Base-by-base conservation (phyloP, 2,888 invertebrate species). In the Drosophila demipolita region DNA sequence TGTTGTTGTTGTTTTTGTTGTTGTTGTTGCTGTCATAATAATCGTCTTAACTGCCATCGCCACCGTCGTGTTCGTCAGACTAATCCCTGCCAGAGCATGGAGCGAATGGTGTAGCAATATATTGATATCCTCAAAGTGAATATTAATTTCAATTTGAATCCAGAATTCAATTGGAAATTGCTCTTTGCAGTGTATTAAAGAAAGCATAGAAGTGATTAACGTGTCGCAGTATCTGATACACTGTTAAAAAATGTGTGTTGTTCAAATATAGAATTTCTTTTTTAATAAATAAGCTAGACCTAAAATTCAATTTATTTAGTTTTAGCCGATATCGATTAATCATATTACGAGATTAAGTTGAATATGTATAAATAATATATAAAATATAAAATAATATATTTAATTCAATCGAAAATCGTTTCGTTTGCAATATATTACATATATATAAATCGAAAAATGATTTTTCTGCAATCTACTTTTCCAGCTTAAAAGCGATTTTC, bases 141-240 rank as follows among this genome's bases (percentile, higher is more conserved):
- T 83, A 85, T 82, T 85, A 85, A 85, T 85, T 83, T 85, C 71
- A 82, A 82, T 78, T 83, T 69, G 54, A 69, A 75, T 85, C 75
- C 78, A 73, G 63, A 74, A 78, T 68, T 80, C 72, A 75, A 80
- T 81, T 75, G 83, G 53, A 71, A 81, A 64, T 55, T 35, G 33
- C 57, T 57, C 64, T 33, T 52, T 66, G 36, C 45, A 45, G 45
- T 61, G 33, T 45, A 66, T 42, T n/a, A 49, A 60, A 60, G 59
- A 20, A 58, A 54, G 49, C 60, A 64, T 53, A n/a, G 52, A 52
- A 69, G 59, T 49, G 60, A 60, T 53, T 73, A 42, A 68, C 64
- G 63, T 73, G 42, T 50, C 58, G 73, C 66, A 26, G 20, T 49
- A 23, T 23, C n/a, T 33, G 15, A 9, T 53, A 60, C 52, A 42